Evolutionary conservation across 2,888 invertebrate genomes (phyloP).

Genomic region (Heliconius hortense): DNA sequence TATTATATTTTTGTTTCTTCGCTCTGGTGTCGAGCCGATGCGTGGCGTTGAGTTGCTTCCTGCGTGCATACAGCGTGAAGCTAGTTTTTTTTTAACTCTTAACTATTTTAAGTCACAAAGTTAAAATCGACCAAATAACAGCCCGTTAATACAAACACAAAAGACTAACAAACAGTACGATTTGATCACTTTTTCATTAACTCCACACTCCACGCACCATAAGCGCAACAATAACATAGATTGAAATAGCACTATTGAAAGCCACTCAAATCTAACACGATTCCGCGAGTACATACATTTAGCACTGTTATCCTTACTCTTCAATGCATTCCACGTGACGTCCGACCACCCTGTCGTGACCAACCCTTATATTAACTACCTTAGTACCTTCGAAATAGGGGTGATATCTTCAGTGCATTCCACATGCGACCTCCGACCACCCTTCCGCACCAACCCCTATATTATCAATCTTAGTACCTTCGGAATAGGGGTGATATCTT

Average conservation of each 20-base stretch:
- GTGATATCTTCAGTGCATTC: conserved; percentile 27
- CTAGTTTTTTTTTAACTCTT: too few relatives aligned
- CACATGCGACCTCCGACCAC: conserved; percentile 50
- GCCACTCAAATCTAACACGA: conserved; percentile 50
- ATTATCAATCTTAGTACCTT: conserved; percentile 32
- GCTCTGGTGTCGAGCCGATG: too few relatives aligned
- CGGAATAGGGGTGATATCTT: conserved; percentile 30
- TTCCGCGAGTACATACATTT: conserved; percentile 60
- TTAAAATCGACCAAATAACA: neutral
- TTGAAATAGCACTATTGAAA: conserved; percentile 24
- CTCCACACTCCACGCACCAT: neutral
- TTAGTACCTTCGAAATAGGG: conserved; percentile 32
- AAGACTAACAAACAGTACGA: neutral
- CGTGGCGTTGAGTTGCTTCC: too few relatives aligned
- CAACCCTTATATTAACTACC: conserved; percentile 27
- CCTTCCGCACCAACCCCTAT: neutral
- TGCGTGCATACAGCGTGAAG: too few relatives aligned
- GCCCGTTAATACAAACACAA: neutral
- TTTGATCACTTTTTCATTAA: neutral
- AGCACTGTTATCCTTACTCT: conserved; percentile 68
- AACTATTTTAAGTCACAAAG: too few relatives aligned
- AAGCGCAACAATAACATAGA: conserved; percentile 21
- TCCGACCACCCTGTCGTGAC: neutral
- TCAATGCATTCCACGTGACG: conserved; percentile 65
- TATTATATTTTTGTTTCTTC: too few relatives aligned